Base-by-base conservation (phyloP, 2,113 vertebrate species). In the Microcebus jonahi region DNA sequence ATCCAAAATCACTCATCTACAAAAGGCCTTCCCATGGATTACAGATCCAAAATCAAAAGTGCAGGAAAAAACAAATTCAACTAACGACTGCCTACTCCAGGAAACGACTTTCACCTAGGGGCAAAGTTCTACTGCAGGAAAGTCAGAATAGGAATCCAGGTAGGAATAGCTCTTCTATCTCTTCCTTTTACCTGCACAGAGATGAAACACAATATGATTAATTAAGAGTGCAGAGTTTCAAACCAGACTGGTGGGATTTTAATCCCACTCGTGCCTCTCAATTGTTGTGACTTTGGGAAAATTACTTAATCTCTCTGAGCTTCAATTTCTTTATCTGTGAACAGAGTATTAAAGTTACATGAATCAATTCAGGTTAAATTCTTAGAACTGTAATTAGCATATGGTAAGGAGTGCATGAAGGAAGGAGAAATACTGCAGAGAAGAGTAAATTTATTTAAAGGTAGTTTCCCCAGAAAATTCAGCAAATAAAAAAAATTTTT, bases 321-420 rank as follows among this genome's bases (percentile, higher is more conserved):
- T 95, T 93, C 87, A 76, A 88, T 53, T 68, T 95, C 95, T 90
- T 94, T 82, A 90, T 85, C 61, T 91, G 59, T 63, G 95, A 91
- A 96, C 36, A 89, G 55, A 39, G 67, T 82, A 14, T 91, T 85
- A 90, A 39, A 25, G 31, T 88, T 92, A 85, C 39, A 61, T 10
- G 8, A 91, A 95, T 76, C 88, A 90, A 91, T 53, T 94, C 50
- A 97, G 27, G 57, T 83, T 94, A 76, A 96, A 96, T 67, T 88
- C 83, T 82, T 45, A 82, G 53, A 94, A 94, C 29, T 87, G 17
- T 86, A 96, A 71, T 45, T 76, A 88, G 55, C 27, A 96, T 27
- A 61, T 1, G 81, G 36, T 75, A 96, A 84, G 6, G 23, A 80
- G 10, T 76, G 3, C 70, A 88, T 23, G 39, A 82, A 92, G 15